Evolutionary conservation across 2,113 vertebrate species (phyloP), one percentile per base, ranked within the genome.

Genomic region (Crotophaga sulcirostris): DNA sequence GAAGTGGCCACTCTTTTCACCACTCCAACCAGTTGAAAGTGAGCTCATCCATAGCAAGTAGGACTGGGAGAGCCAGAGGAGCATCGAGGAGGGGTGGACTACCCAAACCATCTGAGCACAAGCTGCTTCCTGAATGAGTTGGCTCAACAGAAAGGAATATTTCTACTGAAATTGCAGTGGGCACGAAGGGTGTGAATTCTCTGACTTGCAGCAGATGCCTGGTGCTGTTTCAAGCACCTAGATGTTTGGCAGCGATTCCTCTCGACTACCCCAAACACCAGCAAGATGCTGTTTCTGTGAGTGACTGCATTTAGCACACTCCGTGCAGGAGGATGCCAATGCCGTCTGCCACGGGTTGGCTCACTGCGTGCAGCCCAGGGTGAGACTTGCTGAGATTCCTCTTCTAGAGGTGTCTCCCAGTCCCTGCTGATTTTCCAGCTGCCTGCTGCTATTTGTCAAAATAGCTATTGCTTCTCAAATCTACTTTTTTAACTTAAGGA

Each of bases 181-280:
- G 84, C 80, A 91, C 2, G 55, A 74, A 80, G 77, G 73, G 84
- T 91, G 89, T 70, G 91, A 91, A 91, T 77, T 47, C 45, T 40
- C 67, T 90, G 80, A 74, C 76, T 80, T 23, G 15, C 80, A 95
- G 83, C 89, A 96, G 93, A 70, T 84, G 94, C 72, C 86, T 90
- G 68, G 84, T 89, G 89, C 86, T 94, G 72, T 54, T 92, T 49
- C 31, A 85, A 86, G 89, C 91, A 77, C 89, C 93, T 94, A 66
- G 80, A 74, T 89, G 59, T 62, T 89, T 94, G 91, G 76, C 93
- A 81, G 68, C 7, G 55, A 63, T 49, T 89, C 59, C 76, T 77
- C 55, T 77, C 5, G 3, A 26, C 62, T 74, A 77, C 9, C 45
- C 49, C 55, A 75, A 80, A 36, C 54, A 69, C 51, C 93, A 75